Base-by-base conservation (phyloP, 1,140 invertebrate genomes). In the Palaemon carinicauda region DNA sequence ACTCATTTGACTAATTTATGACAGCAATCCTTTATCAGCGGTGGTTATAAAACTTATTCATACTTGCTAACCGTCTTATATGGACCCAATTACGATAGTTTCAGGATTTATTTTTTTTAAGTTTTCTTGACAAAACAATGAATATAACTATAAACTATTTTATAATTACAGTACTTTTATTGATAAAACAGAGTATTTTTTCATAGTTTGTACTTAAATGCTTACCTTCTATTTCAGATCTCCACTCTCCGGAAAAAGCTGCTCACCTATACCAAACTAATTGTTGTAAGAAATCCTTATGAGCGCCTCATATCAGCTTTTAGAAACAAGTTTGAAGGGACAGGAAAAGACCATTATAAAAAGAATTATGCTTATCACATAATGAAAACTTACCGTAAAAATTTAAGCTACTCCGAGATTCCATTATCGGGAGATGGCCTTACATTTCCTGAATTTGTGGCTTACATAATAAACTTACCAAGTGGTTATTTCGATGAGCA, bases 301-400 rank as follows among this genome's bases (percentile, higher is more conserved):
- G 77, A 86, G 50, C 84, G 84, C 10, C 77, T 86, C 41, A 60
- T 86, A 77, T 86, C 84, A 0, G 84, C 84, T 41, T 86, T 53
- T 29, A 24, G 27, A 7, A 60, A 86, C 60, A 86, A 86, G 52
- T 71, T 86, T 14, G 84, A 80, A 29, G 73, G 33, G 9, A 75
- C 1, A 50, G 71, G 71, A 17, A 21, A n/a, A 1, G 19, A 15
- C 1, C 24, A 29, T 50, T 75, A 50, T 51, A 41, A 29, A 17
- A 19, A 50, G 21, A 50, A 50, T 21, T 75, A 75, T 51, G 73
- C 17, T 21, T 21, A 50, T 21, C 21, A 51, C 15, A 75, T 75
- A 21, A 56, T 56, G 51, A 60, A 60, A 21, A 60, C 15, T 19
- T 80, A 41, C 53, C 78, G 78, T 15, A 19, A 54, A 24, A 74